Conservation (phyloP, 2,888 invertebrate genomes). For the Crioceris asparagi region DNA sequence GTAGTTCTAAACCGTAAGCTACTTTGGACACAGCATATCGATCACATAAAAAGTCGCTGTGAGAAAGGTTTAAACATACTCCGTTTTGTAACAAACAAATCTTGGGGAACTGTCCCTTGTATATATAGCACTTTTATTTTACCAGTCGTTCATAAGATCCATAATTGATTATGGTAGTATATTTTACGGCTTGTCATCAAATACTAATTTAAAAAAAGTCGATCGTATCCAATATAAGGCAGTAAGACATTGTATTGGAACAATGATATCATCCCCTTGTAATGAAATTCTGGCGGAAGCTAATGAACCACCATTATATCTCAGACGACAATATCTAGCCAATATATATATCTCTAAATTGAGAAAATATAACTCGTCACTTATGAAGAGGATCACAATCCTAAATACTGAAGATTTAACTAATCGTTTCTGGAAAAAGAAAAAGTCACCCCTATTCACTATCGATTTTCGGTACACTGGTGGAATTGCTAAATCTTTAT, state of each 20-base stretch:
- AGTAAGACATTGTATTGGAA: not conserved
- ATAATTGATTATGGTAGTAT: slow-evolving; percentile 3
- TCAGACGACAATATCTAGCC: not conserved
- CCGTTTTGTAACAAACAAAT: slow-evolving; percentile 2
- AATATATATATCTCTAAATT: not conserved
- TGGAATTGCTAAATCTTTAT: too few relatives aligned
- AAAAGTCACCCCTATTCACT: not conserved
- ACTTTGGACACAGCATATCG: slow-evolving; percentile 5
- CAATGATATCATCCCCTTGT: slow-evolving; percentile 1
- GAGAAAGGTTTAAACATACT: slow-evolving; percentile 5
- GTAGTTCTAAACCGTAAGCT: slow-evolving; percentile 3
- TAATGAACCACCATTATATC: slow-evolving; percentile 1
- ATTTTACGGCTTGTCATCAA: slow-evolving; percentile 2
- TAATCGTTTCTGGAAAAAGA: not conserved
- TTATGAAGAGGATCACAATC: not conserved
- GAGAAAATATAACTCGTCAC: slow-evolving; percentile 2
- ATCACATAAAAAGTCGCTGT: slow-evolving; percentile 2
- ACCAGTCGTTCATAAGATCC: slow-evolving; percentile 2
- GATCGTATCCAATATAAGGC: slow-evolving; percentile 2
- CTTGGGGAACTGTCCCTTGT: slow-evolving; percentile 3
- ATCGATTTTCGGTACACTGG: too few relatives aligned
- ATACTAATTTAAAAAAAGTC: not conserved
- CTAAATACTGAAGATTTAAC: not conserved
- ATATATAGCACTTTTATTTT: slow-evolving; percentile 1
- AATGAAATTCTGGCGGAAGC: slow-evolving; percentile 4